Base-by-base conservation (phyloP, 2,888 invertebrate species). In the Cosmia trapezina region DNA sequence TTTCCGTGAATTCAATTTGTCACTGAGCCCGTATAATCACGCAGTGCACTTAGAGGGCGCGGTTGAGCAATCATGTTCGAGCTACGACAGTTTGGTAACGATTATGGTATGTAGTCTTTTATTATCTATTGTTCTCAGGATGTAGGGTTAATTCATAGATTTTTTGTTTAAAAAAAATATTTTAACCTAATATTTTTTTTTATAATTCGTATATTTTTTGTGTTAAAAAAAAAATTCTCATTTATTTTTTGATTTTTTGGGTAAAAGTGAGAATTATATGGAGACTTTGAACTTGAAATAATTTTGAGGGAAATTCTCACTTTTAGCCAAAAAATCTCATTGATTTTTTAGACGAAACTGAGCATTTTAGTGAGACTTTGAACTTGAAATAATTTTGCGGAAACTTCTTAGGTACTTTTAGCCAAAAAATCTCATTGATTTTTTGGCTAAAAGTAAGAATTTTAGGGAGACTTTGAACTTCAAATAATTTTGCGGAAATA, bases 51-150 rank as follows among this genome's bases (percentile, higher is more conserved):
- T 84, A 70, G 76, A 53, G 71, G 74, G 70, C 67, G 70, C 73
- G 54, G 64, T 62, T 70, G 81, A 70, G 70, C 67, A 80, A 80
- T 68, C 64, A 84, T 85, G 85, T 73, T 85, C 65, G 63, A 76
- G 76, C 68, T 77, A 45, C 22, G 62, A 22, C n/a, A 74, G 6
- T 83, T 70, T 47, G 19, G 33, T 37, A 60, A 75, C 33, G 74
- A 75, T n/a, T n/a, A n/a, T 60, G 87, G 85, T 85, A 85, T 56
- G 85, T 85, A 81, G 33, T 22, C 7, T 80, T 69, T 64, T 67
- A 12, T 67, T 67, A 45, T 68, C 7, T 70, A 60, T 80, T 74
- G 47, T 67, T 60, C 11, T 28, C 12, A 19, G 12, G 8, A 33
- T 28, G 1, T 45, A 14, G 33, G 33, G 5, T 51, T 57, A 22